Conservation (phyloP, 2,888 invertebrate species). For the Melitaea athalia region DNA sequence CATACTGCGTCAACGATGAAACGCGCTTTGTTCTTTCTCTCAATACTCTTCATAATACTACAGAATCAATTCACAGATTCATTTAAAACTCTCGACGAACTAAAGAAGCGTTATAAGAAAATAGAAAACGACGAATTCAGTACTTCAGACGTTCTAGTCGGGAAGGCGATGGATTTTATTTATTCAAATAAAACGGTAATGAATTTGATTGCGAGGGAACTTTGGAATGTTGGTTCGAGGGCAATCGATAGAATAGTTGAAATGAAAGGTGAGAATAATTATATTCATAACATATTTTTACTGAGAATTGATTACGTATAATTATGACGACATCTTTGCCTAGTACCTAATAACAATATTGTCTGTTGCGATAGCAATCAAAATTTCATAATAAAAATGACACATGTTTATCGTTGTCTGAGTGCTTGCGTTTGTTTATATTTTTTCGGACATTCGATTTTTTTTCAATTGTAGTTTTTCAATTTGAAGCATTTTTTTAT, state of each 20-base stretch:
- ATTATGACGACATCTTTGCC: background rate
- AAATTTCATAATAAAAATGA: too few species aligned
- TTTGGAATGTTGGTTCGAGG: constrained; percentile 68
- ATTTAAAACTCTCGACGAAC: constrained; percentile 56
- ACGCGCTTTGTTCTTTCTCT: constrained; percentile 24
- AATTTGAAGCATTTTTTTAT: too few species aligned
- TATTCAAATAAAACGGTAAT: constrained; percentile 69
- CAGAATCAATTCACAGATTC: constrained; percentile 47
- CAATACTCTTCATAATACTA: constrained; percentile 45
- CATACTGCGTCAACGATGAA: constrained; percentile 29
- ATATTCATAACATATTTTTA: constrained; percentile 12
- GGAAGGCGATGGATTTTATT: constrained; percentile 69
- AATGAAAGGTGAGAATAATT: constrained; percentile 51
- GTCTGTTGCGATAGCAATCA: too few species aligned
- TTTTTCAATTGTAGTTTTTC: too few species aligned
- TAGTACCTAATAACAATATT: too few species aligned
- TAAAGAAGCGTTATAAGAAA: constrained; percentile 51
- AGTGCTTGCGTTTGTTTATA: too few species aligned
- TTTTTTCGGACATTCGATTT: too few species aligned
- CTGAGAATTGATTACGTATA: background rate
- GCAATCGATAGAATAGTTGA: constrained; percentile 66
- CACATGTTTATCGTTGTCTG: too few species aligned
- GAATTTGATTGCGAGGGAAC: constrained; percentile 65
- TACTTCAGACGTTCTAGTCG: constrained; percentile 58
- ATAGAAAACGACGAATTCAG: constrained; percentile 51